phyloP scores from a whole-genome alignment of 2,888 invertebrate species.

The Caenorhabditis becei region DNA sequence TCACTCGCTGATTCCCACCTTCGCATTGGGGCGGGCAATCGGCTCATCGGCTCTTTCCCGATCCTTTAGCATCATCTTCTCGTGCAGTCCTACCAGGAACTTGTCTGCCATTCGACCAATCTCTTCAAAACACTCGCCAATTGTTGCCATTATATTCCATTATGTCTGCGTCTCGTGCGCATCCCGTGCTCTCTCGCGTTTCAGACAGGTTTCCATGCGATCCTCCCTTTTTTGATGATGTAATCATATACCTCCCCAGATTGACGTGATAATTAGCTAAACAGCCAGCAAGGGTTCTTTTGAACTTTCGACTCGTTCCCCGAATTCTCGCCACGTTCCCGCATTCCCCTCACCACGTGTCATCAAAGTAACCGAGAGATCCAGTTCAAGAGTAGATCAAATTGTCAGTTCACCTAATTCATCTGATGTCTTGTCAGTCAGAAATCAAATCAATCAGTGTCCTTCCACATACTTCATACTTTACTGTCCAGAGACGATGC shows the following conservation, averaged over 20 bases:
- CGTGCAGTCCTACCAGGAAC: neutral
- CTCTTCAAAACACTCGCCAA: conserved; percentile 14
- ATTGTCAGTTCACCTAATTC: too few species aligned
- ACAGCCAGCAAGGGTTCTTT: neutral
- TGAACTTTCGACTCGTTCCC: neutral
- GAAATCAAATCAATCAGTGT: too few species aligned
- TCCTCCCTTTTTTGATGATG: conserved; percentile 23
- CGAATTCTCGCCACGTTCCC: neutral
- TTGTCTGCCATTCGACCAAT: neutral
- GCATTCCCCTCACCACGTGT: too few species aligned
- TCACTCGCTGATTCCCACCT: conserved; percentile 45
- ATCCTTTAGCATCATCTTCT: neutral
- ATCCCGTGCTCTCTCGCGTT: conserved; percentile 11
- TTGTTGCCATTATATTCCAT: conserved; percentile 4
- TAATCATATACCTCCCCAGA: conserved; percentile 25
- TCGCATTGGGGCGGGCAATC: conserved; percentile 24
- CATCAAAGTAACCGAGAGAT: too few species aligned
- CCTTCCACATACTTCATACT: too few species aligned
- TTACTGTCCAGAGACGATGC: too few species aligned
- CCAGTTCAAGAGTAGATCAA: too few species aligned
- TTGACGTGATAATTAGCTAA: conserved; percentile 36
- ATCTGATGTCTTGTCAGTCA: too few species aligned
- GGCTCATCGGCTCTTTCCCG: conserved; percentile 24
- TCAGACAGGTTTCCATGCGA: conserved; percentile 36
- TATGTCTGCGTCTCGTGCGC: conserved; percentile 14